Evolutionary conservation across 1,140 invertebrate species (phyloP).

Genomic region (Macrosteles quadrilineatus): DNA sequence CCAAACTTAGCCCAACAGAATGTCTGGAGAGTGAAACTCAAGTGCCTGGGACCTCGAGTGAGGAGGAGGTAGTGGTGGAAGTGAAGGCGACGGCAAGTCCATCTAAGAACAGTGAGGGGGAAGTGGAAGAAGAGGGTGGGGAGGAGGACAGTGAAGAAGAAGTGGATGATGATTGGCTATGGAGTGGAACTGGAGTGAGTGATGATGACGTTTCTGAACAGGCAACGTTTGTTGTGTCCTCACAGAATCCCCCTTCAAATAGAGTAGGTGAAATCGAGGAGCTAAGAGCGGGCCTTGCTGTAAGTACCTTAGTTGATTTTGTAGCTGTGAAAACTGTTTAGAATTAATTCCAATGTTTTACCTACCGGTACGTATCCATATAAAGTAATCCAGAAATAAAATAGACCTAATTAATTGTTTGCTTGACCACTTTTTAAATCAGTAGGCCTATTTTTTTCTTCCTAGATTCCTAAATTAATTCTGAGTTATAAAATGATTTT

Average conservation of each 20-base stretch:
- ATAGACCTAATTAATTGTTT: too few relatives aligned
- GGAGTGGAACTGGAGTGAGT: conserved; percentile 45
- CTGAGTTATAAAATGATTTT: too few relatives aligned
- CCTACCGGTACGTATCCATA: too few relatives aligned
- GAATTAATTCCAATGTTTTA: background rate
- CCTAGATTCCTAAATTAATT: too few relatives aligned
- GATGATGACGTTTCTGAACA: conserved; percentile 41
- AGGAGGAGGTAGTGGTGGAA: conserved; percentile 41
- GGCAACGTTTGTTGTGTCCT: background rate
- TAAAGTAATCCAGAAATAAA: too few relatives aligned
- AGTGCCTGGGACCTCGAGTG: conserved; percentile 45
- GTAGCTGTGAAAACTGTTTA: background rate
- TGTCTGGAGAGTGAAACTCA: conserved; percentile 44
- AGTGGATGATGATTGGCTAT: conserved; percentile 42
- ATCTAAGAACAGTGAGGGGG: background rate
- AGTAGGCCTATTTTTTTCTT: too few relatives aligned
- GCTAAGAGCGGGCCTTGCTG: background rate
- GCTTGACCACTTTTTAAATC: too few relatives aligned
- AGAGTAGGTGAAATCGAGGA: background rate
- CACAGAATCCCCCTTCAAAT: background rate
- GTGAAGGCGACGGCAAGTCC: background rate
- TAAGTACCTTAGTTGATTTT: background rate
- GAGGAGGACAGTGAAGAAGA: conserved; percentile 44
- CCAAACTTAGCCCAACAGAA: conserved; percentile 50
- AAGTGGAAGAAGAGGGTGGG: conserved; percentile 41